A percentile compares a stretch with the other conserved stretches of the same genome.
These are phyloP conservation scores for Characodon lateralis DNA, from an alignment of 2,797 vertebrate genomes.

Conservation along the genomic window DNA sequence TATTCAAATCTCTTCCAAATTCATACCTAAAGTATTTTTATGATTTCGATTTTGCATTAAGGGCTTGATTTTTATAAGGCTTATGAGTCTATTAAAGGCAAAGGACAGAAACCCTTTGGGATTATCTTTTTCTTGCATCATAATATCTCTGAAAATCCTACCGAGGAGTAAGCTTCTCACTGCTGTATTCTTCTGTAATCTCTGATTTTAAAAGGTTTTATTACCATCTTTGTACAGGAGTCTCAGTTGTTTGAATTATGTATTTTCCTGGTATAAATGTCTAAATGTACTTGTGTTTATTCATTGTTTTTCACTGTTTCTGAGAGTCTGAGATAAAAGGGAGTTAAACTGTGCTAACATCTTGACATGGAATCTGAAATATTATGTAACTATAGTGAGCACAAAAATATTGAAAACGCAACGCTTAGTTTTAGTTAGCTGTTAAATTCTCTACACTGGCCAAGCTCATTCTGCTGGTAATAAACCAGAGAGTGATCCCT, in stretches of 20 bases:
- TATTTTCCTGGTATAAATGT: neutral
- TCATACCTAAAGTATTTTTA: constrained; percentile 13
- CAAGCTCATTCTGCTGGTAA: neutral
- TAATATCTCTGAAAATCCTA: constrained; percentile 31
- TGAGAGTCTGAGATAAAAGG: neutral
- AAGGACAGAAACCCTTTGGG: constrained; percentile 25
- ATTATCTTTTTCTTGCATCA: constrained; percentile 40
- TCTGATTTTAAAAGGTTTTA: constrained; percentile 14
- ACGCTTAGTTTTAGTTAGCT: neutral
- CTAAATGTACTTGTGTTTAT: neutral
- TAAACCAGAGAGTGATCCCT: neutral
- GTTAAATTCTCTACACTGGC: neutral
- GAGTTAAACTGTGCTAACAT: neutral
- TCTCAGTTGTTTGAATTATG: neutral
- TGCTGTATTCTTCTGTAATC: constrained; percentile 8
- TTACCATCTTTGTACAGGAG: neutral
- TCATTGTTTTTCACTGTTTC: neutral
- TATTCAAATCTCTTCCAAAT: constrained; percentile 1
- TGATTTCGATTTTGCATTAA: constrained; percentile 11
- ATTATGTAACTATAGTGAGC: neutral
- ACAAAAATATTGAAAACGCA: neutral
- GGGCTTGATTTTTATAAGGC: constrained; percentile 15
- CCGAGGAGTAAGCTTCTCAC: constrained; percentile 20
- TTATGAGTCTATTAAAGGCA: constrained; percentile 16
- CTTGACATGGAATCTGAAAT: neutral